Base-by-base conservation (phyloP, 1,140 invertebrate genomes). In the Microplitis mediator region DNA sequence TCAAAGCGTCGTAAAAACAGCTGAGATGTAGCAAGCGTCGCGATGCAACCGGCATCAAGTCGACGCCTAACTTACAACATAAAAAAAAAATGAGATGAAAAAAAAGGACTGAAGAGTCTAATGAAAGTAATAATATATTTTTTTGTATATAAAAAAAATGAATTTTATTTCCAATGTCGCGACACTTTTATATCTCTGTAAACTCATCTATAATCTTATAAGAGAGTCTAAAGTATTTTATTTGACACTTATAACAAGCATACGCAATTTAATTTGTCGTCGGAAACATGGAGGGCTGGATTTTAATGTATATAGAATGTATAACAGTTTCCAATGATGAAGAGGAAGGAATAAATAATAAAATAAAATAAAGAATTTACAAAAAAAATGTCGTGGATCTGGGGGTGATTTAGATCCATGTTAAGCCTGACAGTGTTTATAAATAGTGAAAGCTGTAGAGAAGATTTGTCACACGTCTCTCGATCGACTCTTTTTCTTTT, bases 1-100 rank as follows among this genome's bases (percentile, higher is more conserved):
- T 87, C 81, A 86, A 86, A 86, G 85, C 80, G 84, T 85, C 85
- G 84, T 86, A 86, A 86, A 86, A 86, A 85, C 85, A 83, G 81
- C 82, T 84, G 83, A 85, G 82, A 86, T 82, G 82, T 85, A 83
- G 80, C 81, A 78, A 79, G 75, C 76, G 64, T 67, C 61, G 69
- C 65, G 67, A 32, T 70, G 75, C 64, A 39, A 34, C 65, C 39
- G 45, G 65, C 63, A 16, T 62, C 51, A 35, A 65, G 62, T 61
- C 39, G 54, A 31, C 39, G 67, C 45, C 63, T 35, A 62, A n/a
- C 60, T 45, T 16, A 50, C 35, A 23, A 23, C 34, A 16, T 51
- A 36, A 5, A 64, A 39, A 39, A 63, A 64, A 64, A 64, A 64
- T n/a, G 5, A 23, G n/a, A 54, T 14, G n/a, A 58, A 58, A 58